These are phyloP conservation scores for Cydia fagiglandana DNA, from an alignment of 1,140 invertebrate species.

Conservation along the genomic window DNA sequence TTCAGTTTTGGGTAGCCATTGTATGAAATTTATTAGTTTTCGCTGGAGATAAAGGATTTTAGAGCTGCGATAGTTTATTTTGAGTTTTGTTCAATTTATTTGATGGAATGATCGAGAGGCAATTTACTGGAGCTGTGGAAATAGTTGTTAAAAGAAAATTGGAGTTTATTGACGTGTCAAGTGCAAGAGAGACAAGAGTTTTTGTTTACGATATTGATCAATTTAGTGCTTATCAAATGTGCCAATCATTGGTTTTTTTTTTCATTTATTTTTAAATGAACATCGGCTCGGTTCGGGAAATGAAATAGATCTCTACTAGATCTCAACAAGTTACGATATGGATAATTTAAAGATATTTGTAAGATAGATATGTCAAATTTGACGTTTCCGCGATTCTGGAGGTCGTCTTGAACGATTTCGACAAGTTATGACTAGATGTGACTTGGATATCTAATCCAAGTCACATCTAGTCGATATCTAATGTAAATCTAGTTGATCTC, in stretches of 20 bases:
- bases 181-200: neutral
- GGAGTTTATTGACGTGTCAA: neutral
- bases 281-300: too few species aligned
- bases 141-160: neutral
- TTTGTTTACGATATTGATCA: neutral
- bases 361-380: too few species aligned
- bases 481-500: too few species aligned
- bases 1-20: neutral
- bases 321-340: too few species aligned
- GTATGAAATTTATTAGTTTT: neutral
- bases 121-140: neutral
- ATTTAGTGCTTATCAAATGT: neutral
- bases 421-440: too few species aligned
- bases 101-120: slow-evolving; percentile 5
- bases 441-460: too few species aligned
- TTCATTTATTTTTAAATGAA: too few species aligned
- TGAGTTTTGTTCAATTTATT: slow-evolving; percentile 11
- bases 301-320: too few species aligned
- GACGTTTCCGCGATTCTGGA: too few species aligned
- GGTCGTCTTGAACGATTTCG: too few species aligned
- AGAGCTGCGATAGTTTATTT: slow-evolving; percentile 2
- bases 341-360: too few species aligned
- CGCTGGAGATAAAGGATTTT: neutral
- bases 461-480: too few species aligned
- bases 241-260: neutral